These are phyloP conservation scores for Notodonta dromedarius DNA, from an alignment of 2,888 invertebrate species.

Conservation along the genomic window DNA sequence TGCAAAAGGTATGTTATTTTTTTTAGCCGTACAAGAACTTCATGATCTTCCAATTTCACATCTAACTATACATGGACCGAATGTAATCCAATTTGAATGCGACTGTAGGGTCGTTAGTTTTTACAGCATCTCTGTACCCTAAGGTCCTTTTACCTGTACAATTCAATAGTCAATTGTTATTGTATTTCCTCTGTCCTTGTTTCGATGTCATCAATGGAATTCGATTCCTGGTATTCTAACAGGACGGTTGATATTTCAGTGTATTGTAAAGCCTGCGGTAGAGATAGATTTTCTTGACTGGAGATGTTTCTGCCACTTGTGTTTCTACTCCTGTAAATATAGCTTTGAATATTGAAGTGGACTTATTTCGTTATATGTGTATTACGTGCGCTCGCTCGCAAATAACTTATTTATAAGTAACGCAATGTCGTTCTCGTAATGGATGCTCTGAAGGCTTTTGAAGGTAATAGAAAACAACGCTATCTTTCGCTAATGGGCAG, in stretches of 20 bases:
- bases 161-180: slow-evolving; percentile 37
- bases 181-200: slow-evolving; percentile 27
- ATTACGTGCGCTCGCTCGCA: not conserved
- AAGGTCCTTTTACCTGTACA: slow-evolving; percentile 27
- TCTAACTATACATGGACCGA: not conserved
- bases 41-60: not conserved
- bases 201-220: slow-evolving; percentile 11
- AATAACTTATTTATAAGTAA: not conserved
- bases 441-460: not conserved
- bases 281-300: not conserved
- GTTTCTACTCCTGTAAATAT: not conserved
- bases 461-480: too few relatives aligned
- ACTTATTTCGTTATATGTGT: not conserved
- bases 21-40: too few relatives aligned
- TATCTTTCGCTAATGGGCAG: too few relatives aligned
- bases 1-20: too few relatives aligned
- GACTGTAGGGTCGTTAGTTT: slow-evolving; percentile 29
- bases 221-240: not conserved
- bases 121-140: slow-evolving; percentile 26
- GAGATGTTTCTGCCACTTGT: not conserved
- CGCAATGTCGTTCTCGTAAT: not conserved
- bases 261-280: not conserved
- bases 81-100: slow-evolving; percentile 19
- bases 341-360: not conserved
- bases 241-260: not conserved